phyloP scores from a whole-genome alignment of 1,140 invertebrate species.

The Belonocnema kinseyi region DNA sequence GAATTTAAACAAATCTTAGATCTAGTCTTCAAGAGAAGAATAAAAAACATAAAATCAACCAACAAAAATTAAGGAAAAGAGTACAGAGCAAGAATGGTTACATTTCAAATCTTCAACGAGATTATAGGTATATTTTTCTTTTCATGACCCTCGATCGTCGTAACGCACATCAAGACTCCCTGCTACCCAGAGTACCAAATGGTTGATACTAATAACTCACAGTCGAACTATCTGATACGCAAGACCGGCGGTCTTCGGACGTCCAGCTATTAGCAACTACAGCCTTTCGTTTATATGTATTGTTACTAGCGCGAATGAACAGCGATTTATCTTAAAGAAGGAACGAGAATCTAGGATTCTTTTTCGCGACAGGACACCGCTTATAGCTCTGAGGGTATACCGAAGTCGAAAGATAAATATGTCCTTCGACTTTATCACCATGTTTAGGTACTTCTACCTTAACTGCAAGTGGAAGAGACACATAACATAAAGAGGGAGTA shows the following conservation, averaged over 20 bases:
- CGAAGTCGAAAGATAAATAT: constrained; percentile 51
- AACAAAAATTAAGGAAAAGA: constrained; percentile 13
- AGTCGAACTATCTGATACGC: constrained; percentile 57
- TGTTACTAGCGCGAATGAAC: constrained; percentile 49
- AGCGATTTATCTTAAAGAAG: constrained; percentile 53
- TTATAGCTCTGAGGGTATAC: constrained; percentile 3
- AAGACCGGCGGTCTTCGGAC: constrained; percentile 46
- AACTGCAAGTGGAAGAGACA: not conserved
- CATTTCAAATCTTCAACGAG: constrained; percentile 5
- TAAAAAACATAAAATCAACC: not conserved
- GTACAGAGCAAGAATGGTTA: constrained; percentile 2
- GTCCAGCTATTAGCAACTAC: constrained; percentile 38
- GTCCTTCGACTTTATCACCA: constrained; percentile 51
- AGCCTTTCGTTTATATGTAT: constrained; percentile 28
- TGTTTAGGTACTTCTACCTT: constrained; percentile 7
- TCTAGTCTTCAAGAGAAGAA: too few relatives aligned
- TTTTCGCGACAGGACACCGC: constrained; percentile 53
- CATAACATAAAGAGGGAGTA: constrained; percentile 17
- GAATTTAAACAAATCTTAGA: too few relatives aligned
- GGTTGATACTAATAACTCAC: constrained; percentile 55
- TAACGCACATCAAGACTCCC: constrained; percentile 10
- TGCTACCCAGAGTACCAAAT: constrained; percentile 26
- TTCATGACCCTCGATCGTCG: constrained; percentile 19
- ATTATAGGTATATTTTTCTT: constrained; percentile 18
- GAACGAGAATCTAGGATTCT: constrained; percentile 41